Percentiles rank a stretch among this genome's conserved stretches.
Evolutionary conservation across 2,113 vertebrate genomes (phyloP).

Genomic region (Dolichotis patagonum): DNA sequence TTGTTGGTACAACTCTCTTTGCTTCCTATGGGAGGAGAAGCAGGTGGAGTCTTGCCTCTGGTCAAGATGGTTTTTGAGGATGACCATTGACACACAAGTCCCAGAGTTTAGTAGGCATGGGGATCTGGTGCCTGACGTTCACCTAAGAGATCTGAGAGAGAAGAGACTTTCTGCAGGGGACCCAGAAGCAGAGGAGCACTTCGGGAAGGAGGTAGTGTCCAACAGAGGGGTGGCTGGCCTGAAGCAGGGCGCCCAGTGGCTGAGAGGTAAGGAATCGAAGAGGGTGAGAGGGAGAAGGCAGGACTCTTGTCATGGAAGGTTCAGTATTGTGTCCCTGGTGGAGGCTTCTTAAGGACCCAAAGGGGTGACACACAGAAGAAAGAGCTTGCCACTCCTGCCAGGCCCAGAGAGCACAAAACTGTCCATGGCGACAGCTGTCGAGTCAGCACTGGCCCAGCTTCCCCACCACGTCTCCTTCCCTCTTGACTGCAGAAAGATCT

Average conservation of each 20-base stretch:
- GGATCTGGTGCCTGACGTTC: not conserved
- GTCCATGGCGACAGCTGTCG: not conserved
- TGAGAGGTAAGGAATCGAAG: not conserved
- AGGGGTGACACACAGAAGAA: not conserved
- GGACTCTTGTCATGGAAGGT: not conserved
- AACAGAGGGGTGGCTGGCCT: not conserved
- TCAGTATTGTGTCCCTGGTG: not conserved
- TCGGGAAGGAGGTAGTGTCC: not conserved
- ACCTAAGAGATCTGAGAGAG: not conserved
- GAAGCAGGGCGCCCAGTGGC: not conserved
- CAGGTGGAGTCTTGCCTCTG: not conserved
- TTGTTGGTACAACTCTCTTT: not conserved
- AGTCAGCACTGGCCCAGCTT: not conserved
- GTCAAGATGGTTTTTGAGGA: not conserved
- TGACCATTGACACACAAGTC: not conserved
- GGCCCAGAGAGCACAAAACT: not conserved
- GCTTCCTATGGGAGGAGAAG: not conserved
- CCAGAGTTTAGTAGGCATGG: not conserved
- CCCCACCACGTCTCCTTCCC: not conserved
- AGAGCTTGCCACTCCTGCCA: not conserved
- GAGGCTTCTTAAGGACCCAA: not conserved
- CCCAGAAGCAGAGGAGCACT: not conserved
- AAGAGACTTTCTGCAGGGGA: not conserved
- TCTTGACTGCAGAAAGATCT: not conserved
- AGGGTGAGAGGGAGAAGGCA: not conserved